Percentiles rank a stretch among this genome's conserved stretches.
These are phyloP conservation scores for cattle (Bos taurus) DNA, from an alignment of 2,113 vertebrate genomes.

Conservation along the genomic window ARS-UCD2.0 NC_037331.1:105454501-105455000, in stretches of 20 bases:
- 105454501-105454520: constrained; percentile 85
- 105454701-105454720: neutral
- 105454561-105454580: neutral
- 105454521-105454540: constrained; percentile 68
- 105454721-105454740: neutral
- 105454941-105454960: neutral
- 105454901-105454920: neutral
- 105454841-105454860: neutral
- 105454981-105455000: neutral
- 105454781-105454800: neutral
- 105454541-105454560: neutral
- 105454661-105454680: neutral
- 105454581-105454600: neutral
- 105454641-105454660: neutral
- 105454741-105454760: neutral
- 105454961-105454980: neutral
- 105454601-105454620: neutral
- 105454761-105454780: accelerated
- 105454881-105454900: neutral
- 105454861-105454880: neutral
- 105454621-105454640: neutral
- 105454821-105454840: neutral
- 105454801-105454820: neutral
- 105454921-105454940: neutral
- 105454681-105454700: neutral